A percentile compares a stretch with the other conserved stretches of the same genome.
Evolutionary conservation across 2,888 invertebrate species (phyloP).

Genomic region (Tanypteryx hageni): DNA sequence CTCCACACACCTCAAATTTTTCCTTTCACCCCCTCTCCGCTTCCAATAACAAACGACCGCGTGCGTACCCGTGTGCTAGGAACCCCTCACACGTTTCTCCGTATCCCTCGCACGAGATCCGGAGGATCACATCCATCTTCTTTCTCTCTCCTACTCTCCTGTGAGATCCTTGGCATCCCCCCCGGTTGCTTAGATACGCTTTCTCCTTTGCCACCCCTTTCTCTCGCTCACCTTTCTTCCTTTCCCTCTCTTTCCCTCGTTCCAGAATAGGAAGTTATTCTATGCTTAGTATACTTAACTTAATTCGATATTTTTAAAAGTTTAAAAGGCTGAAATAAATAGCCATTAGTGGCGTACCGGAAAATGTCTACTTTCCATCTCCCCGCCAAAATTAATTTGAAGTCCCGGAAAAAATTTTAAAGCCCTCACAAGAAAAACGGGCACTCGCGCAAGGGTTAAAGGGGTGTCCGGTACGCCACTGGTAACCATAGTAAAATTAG

Average conservation of each 20-base stretch:
- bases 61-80: not conserved
- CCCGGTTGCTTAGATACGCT: no score
- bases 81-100: not conserved
- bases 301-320: no score
- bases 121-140: constrained; percentile 57
- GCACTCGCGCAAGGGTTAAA: no score
- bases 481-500: no score
- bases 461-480: no score
- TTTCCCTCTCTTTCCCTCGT: not conserved
- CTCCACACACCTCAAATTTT: not conserved
- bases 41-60: constrained; percentile 50
- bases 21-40: not conserved
- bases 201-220: not conserved
- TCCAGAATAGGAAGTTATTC: not conserved
- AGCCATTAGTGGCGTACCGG: no score
- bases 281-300: not conserved
- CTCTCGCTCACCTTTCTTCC: constrained; percentile 15
- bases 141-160: not conserved
- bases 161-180: constrained; percentile 5
- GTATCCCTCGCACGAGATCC: constrained; percentile 42
- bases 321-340: no score
- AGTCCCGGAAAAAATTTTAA: no score
- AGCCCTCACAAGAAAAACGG: no score
- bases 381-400: no score
- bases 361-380: no score